Evolutionary conservation across 2,113 vertebrate genomes (phyloP).

Genomic region (Petromus typicus): DNA sequence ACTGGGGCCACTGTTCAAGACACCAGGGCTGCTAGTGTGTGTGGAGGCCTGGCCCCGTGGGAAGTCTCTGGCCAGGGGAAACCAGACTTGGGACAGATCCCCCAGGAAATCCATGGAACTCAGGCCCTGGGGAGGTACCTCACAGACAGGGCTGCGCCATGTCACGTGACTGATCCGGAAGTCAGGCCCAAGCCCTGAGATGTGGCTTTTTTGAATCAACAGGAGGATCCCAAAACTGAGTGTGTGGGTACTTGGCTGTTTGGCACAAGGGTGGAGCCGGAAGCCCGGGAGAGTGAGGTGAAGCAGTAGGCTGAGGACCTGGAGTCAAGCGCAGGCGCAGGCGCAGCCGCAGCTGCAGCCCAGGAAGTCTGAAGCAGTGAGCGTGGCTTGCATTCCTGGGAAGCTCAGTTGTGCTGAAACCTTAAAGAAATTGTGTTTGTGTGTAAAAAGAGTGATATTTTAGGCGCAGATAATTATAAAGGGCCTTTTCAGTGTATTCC

Average conservation of each 20-base stretch:
- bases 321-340: too few species aligned
- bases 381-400: neutral
- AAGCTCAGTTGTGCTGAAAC: accelerated
- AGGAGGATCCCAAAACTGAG: neutral
- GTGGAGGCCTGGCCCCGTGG: accelerated
- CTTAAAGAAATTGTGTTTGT: neutral
- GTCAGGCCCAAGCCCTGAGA: neutral
- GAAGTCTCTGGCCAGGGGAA: neutral
- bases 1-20: neutral
- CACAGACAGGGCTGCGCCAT: neutral
- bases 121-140: accelerated
- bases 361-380: neutral
- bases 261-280: neutral
- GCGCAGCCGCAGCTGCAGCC: neutral
- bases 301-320: accelerated
- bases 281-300: neutral
- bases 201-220: neutral
- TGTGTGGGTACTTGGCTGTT: too few species aligned
- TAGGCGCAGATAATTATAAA: neutral
- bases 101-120: accelerated
- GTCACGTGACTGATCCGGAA: neutral
- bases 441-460: neutral
- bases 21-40: accelerated
- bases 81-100: too few species aligned
- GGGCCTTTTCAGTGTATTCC: neutral